Base-by-base conservation (phyloP, 1,140 invertebrate genomes). In the Cydia fagiglandana region DNA sequence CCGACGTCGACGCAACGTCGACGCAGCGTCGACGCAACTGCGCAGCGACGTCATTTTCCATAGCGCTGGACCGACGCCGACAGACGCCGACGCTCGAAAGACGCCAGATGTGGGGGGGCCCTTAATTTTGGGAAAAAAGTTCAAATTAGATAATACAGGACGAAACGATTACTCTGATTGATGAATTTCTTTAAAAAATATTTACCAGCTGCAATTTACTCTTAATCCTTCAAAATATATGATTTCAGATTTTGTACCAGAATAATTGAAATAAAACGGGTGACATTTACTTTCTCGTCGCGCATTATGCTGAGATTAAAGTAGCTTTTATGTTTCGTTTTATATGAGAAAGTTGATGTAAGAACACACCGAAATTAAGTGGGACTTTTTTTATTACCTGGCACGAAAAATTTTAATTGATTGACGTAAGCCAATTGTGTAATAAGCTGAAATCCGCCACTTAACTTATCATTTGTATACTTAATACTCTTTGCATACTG, bases 211-310 rank as follows among this genome's bases (percentile, higher is more conserved):
- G 6, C n/a, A 38, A 41, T 17, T 38, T 70, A 45, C 66, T 41
- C 17, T 38, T 17, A 38, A 38, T 6, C 38, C 34, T 73, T 79
- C 81, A 82, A 79, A 83, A 82, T 79, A 78, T 76, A 81, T 86
- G 81, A 81, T 83, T 84, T 81, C 64, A 73, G 73, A 73, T 76
- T 73, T 80, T 81, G 75, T 74, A 82, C 80, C 66, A 80, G 76
- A 84, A 84, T 87, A 88, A 90, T 88, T 86, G 86, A 88, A 86
- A 87, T 84, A 84, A 84, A 90, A 84, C 81, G 84, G 80, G 84
- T 81, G 80, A 86, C 83, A 85, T 88, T 87, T 83, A 81, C 80
- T 84, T 89, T 84, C 83, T 30, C 77, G 84, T 86, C 87, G 86
- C 86, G 87, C 84, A 81, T 87, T 84, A 79, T 78, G 81, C 47